Base-by-base conservation (phyloP, 2,797 vertebrate species). In the Falco columbarius region DNA sequence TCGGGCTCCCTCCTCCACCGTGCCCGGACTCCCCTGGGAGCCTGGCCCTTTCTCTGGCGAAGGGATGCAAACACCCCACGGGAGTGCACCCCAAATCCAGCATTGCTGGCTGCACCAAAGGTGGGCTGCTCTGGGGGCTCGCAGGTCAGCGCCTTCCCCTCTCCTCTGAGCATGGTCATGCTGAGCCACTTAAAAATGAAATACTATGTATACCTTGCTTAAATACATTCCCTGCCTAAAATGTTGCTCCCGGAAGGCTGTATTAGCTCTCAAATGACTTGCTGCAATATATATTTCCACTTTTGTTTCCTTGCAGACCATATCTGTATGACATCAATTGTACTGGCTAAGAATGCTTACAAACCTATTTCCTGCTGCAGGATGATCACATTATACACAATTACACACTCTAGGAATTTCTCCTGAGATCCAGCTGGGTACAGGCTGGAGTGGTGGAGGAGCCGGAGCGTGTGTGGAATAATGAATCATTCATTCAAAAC, bases 351-450 rank as follows among this genome's bases (percentile, higher is more conserved):
- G 92, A 73, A 95, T 47, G 94, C 95, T 96, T 67, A 92, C 93
- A 81, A 66, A 93, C 92, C 92, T 84, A 52, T 93, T 92, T 94
- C 87, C 87, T 86, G 93, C 93, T 86, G 71, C 93, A 81, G 92
- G 80, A 95, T 81, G 94, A 94, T 93, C 89, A 34, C 80, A 68
- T 90, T 90, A 91, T 80, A 82, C 88, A 82, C 94, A 84, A 90
- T 96, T 85, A 95, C 88, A 96, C 80, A 95, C 92, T 90, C 90
- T 81, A 87, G 94, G 95, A 93, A 95, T 94, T 90, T 95, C 93
- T 93, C 89, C 83, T 88, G 94, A 76, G 95, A 94, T 94, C 83
- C 86, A 76, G 86, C 89, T 66, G 77, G 83, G 89, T 79, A 75
- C 85, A 72, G 96, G 82, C 87, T 74, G 93, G 89, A 83, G 93